Base-by-base conservation (phyloP, 2,113 vertebrate genomes). In the Oriolus oriolus region DNA sequence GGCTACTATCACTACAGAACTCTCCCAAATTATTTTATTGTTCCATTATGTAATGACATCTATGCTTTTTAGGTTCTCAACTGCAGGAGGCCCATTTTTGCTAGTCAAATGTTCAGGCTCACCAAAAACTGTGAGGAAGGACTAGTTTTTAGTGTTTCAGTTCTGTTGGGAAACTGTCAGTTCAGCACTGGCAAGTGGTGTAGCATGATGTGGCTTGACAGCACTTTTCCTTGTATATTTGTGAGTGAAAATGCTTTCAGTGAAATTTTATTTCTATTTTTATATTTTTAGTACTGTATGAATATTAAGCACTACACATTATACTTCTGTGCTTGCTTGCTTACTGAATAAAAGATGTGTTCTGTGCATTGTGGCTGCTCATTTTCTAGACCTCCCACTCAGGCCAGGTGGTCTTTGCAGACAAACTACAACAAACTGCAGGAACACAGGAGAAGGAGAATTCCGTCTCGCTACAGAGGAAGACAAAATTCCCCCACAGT, bases 181-280 rank as follows among this genome's bases (percentile, higher is more conserved):
- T 65, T 56, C 41, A 95, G 90, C 79, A 78, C 94, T 91, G 96
- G 93, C 76, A 56, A 66, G 56, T 53, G 56, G 95, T 94, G 23
- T 88, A 50, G 80, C 91, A 94, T 97, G 91, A 93, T 94, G 97
- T 97, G 96, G 96, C 91, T 97, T 96, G 90, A 94, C 89, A 76
- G 96, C 95, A 64, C 95, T 95, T 95, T 95, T 92, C 70, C 93
- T 93, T 93, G 95, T 92, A 96, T 96, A 88, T 97, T 94, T 93
- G 95, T 94, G 97, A 96, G 95, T 97, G 97, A 93, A 95, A 97
- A 97, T 91, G 98, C 97, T 97, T 95, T 96, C 94, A 94, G 97
- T 97, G 97, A 97, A 95, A 96, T 97, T 98, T 97, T 78, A 74
- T 97, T 98, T 97, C 97, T 98, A 98, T 97, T 98, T 98, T 98